Conservation (phyloP, 2,888 invertebrate species). For the Clitarchus hookeri region DNA sequence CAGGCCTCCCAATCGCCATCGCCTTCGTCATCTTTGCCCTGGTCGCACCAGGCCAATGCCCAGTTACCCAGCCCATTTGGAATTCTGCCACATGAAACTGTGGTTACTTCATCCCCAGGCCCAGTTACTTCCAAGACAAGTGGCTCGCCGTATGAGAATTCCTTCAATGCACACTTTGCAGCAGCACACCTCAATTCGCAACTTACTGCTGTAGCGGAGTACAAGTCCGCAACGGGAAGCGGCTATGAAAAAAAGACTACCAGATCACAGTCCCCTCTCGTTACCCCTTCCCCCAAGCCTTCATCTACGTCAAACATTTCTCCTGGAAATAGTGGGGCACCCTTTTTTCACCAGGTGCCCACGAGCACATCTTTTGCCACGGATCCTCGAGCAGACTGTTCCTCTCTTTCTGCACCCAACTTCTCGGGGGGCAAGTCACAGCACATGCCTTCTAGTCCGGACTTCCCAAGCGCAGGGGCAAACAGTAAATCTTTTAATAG, state of each 20-base stretch:
- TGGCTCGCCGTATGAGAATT: conserved; percentile 64
- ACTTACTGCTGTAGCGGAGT: conserved; percentile 56
- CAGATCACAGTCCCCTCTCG: conserved; percentile 44
- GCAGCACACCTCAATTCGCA: conserved; percentile 70
- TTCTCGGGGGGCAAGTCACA: conserved; percentile 33
- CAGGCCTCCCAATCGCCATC: conserved; percentile 60
- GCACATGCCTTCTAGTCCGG: conserved; percentile 35
- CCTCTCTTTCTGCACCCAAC: conserved; percentile 33
- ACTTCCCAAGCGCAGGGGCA: conserved; percentile 51
- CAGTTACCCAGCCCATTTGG: conserved; percentile 75
- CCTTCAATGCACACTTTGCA: conserved; percentile 71
- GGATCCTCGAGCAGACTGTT: conserved; percentile 33
- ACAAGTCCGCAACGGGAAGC: conserved; percentile 32
- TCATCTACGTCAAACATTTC: conserved; percentile 60
- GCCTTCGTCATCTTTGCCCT: conserved; percentile 62
- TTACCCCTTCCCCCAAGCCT: conserved; percentile 56
- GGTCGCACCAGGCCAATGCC: conserved; percentile 69
- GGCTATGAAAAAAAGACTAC: conserved; percentile 37
- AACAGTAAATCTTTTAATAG: conserved; percentile 60
- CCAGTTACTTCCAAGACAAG: conserved; percentile 61
- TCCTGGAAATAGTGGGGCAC: conserved; percentile 52
- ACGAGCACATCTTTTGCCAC: conserved; percentile 57
- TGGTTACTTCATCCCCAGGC: conserved; percentile 68
- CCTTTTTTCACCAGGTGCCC: conserved; percentile 69
- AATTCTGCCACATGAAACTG: conserved; percentile 77